Base-by-base conservation (phyloP, 2,797 vertebrate genomes). In the Silurus lanzhouensis region DNA sequence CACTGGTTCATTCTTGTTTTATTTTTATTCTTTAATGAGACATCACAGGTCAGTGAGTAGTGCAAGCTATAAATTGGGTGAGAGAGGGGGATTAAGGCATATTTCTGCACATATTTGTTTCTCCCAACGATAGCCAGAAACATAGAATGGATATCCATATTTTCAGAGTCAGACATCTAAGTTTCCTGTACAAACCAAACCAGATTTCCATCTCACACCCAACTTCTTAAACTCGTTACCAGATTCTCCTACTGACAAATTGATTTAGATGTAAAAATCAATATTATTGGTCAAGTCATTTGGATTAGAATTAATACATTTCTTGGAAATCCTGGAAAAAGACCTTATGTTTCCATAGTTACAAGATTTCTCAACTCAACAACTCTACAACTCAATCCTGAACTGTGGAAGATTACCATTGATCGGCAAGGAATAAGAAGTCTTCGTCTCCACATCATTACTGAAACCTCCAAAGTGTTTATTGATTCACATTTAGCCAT, bases 331-430 rank as follows among this genome's bases (percentile, higher is more conserved):
- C 27, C 60, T 85, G 81, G 60, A 81, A 87, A 78, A 64, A 86
- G 80, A 83, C 76, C 22, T 81, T 60, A 67, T 15, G 81, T 87
- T 86, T 72, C 77, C 87, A 88, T 83, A 84, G 61, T 64, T 71
- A 80, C 67, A 15, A 67, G 17, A 86, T 61, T 20, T 25, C 6
- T 71, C 75, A 31, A 31, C 31, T 31, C 31, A 31, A 31, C 31
- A 31, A 27, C 27, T 27, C 81, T 17, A 64, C n/a, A 15, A 71
- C 48, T 46, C 80, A 55, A 57, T 15, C 57, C 74, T 27, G 64
- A 68, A 68, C 63, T 12, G 63, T 52, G 48, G 64, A 82, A 82
- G 52, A 82, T 86, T 77, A 64, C 61, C 76, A 86, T 88, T 84
- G 82, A 86, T 86, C 12, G 46, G 67, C 72, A 48, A 84, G 66